Evolutionary conservation across 2,113 vertebrate species (phyloP), one percentile per base, ranked within the genome.

Genomic region (Trogon melanurus): DNA sequence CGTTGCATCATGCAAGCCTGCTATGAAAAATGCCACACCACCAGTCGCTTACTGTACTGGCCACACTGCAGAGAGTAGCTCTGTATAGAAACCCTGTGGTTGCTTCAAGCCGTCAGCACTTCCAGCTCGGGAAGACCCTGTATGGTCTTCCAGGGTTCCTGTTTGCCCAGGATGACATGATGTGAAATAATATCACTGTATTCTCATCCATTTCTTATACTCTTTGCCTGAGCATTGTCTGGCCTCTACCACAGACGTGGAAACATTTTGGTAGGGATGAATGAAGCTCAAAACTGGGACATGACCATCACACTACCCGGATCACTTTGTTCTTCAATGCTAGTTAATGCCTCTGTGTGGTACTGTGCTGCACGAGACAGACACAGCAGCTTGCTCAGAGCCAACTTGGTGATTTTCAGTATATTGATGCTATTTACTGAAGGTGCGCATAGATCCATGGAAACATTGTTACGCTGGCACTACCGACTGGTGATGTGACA

Each of bases 331-430:
- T 34, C 38, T 75, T 54, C 65, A n/a, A 1, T 4, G 15, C 0
- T 11, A 27, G 14, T 56, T 7, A 6, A 5, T 36, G 45, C 11
- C 34, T 27, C 66, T 79, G 6, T 17, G 29, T 48, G 57, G 12
- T 57, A 29, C 15, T 45, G 30, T 1, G 2, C 26, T 41, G 30
- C 25, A 45, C 8, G 53, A 53, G 26, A 13, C 14, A 79, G 61
- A 26, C 11, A 7, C 38, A 82, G 70, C 9, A 72, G 29, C 26
- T 76, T 53, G 48, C 9, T 71, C 53, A 56, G 44, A 18, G n/a
- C 13, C 64, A 30, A 29, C 14, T 6, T 36, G 41, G 5, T 0
- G 3, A 25, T 72, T 67, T 34, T 0, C 0, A 13, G 16, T 15
- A 9, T 7, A 27, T 36, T 53, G 29, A 21, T 67, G 44, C 27